A percentile compares a stretch with the other conserved stretches of the same genome.
phyloP scores from a whole-genome alignment of 2,888 invertebrate genomes.

The Clusia tigrina region DNA sequence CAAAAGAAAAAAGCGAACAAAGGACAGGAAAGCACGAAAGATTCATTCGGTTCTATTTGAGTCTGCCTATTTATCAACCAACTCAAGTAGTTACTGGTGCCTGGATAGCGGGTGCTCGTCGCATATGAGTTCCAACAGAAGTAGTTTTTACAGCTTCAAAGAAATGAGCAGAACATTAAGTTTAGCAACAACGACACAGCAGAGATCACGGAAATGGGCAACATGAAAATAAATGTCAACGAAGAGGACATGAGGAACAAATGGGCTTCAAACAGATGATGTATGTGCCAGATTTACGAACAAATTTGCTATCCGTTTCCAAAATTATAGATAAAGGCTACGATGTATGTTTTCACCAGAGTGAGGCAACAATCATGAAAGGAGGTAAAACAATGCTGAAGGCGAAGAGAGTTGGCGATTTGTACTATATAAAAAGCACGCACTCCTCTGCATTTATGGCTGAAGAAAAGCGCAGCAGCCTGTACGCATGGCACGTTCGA shows the following conservation, averaged over 20 bases:
- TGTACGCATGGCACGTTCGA: not conserved
- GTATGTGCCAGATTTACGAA: not conserved
- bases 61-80: not conserved
- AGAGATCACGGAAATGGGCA: not conserved
- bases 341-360: not conserved
- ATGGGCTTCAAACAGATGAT: not conserved
- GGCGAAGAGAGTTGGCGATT: not conserved
- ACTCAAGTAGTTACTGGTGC: slow-evolving; percentile 6
- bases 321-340: slow-evolving; percentile 7
- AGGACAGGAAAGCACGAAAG: not conserved
- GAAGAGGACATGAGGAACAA: not conserved
- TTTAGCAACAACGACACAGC: not conserved
- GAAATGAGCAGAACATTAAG: not conserved
- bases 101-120: slow-evolving; percentile 16
- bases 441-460: not conserved
- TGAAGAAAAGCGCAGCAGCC: not conserved
- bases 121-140: slow-evolving; percentile 14
- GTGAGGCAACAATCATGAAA: not conserved
- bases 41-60: not conserved
- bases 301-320: slow-evolving; percentile 6
- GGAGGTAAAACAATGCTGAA: not conserved
- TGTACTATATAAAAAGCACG: not conserved
- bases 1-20: no score
- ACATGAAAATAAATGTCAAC: not conserved
- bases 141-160: not conserved